Evolutionary conservation across 2,888 invertebrate genomes (phyloP).

Genomic region (Noctua janthe): DNA sequence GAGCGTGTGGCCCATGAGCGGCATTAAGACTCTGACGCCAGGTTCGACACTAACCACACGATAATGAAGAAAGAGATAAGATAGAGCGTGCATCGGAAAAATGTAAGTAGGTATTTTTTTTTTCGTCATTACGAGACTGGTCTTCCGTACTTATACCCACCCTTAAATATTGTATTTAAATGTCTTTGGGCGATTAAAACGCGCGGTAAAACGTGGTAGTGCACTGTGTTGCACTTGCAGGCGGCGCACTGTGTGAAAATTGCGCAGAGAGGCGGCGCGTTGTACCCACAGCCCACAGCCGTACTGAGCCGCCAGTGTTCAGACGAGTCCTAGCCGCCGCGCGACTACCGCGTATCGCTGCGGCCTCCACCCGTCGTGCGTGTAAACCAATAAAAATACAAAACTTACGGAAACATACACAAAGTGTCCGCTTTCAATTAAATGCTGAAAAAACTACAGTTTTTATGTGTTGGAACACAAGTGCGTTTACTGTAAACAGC

Average conservation of each 20-base stretch:
- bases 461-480: conserved; percentile 50
- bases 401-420: conserved; percentile 57
- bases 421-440: conserved; percentile 37
- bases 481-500: conserved; percentile 66
- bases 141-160: neutral
- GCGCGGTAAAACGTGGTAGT: conserved; percentile 48
- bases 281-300: conserved; percentile 60
- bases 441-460: conserved; percentile 32
- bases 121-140: neutral
- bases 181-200: conserved; percentile 54
- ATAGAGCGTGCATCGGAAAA: neutral
- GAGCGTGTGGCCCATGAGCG: no score
- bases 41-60: no score
- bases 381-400: conserved; percentile 68
- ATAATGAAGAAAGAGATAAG: no score
- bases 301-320: conserved; percentile 73
- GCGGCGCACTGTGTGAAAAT: conserved; percentile 71
- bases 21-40: no score
- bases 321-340: conserved; percentile 81
- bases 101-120: neutral
- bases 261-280: conserved; percentile 85
- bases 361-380: conserved; percentile 69
- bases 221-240: conserved; percentile 70
- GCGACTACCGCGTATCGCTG: conserved; percentile 77
- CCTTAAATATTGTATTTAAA: neutral